Evolutionary conservation across 2,797 vertebrate species (phyloP), one percentile per base, ranked within the genome.

Genomic region (Mormyrops boulengeri): DNA sequence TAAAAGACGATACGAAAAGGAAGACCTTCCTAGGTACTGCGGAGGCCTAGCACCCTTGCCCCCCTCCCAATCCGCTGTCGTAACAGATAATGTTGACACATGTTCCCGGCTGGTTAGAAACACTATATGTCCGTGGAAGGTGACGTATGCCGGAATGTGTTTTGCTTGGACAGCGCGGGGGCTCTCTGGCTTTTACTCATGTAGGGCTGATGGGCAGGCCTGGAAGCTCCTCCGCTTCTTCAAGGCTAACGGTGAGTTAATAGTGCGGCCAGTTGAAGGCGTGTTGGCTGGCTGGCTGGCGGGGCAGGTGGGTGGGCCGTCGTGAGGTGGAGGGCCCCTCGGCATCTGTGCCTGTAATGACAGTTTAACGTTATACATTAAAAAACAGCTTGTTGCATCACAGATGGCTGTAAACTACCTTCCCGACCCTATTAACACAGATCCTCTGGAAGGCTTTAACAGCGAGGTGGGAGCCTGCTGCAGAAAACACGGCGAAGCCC

Each of bases 141-240:
- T 97, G 97, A 97, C 97, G 96, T 97, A 97, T 98, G 97, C 98
- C 96, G 96, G 97, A 98, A 98, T 98, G 96, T 98, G 97, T 99
- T 99, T 98, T 96, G 93, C 94, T 98, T 98, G 97, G 98, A 98
- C 91, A 91, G 91, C 92, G 93, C 94, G 91, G 11, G 95, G 94
- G 94, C 95, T 95, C 96, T 95, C 96, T 95, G 97, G 96, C 97
- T 96, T 97, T 96, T 96, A 97, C 96, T 94, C 96, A 95, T 96
- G 95, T 95, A 94, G 96, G 94, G 95, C 95, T 96, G 96, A 95
- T 94, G 94, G 95, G 95, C 94, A 96, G 95, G 85, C 44, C 87
- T 90, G 41, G 89, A 47, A 66, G 60, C 50, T 90, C 77, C 55
- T 89, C 57, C 50, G 30, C 57, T 87, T 82, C 85, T 91, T 88